Evolutionary conservation across 2,888 invertebrate genomes (phyloP), one percentile per base, ranked within the genome.

Genomic region (Lepidochrysops patricia): DNA sequence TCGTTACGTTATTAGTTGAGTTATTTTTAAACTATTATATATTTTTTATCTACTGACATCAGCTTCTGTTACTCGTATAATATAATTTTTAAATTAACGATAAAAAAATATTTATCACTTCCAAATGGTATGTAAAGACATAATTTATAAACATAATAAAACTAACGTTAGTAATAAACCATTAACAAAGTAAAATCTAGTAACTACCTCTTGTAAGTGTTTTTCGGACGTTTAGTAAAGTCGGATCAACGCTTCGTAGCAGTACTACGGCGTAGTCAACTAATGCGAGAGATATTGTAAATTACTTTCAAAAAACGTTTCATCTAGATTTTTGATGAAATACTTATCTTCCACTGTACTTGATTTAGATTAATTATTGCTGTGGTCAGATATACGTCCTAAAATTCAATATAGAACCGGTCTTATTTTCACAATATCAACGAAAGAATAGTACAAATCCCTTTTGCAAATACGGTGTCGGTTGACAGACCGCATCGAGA

Each of bases 211-310:
- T 23, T 43, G 0, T 7, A 3, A 23, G 4, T 9, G 4, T 23
- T 23, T 43, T 43, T 19, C 9, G 12, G 43, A 23, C 19, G 23
- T 43, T 43, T 12, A 43, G 43, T 3, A 19, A 12, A 43, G 19
- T 4, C 43, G 43, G 1, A 29, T 29, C 1, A 35, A 57, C 37
- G 27, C 12, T 57, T 23, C 57, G 35, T 27, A 27, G 49, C 37
- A 56, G 26, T 49, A 49, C 49, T 60, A 54, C 57, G 25, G 12
- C 49, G 34, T 23, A 48, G 13, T 23, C 58, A 58, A 23, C 49
- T 23, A 23, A 27, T 34, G 34, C 32, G 9, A 12, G 43, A 43
- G 43, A 43, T 43, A 23, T 43, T 43, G 9, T 23, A 19, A 43
- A 43, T 43, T 23, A 43, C 19, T 43, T 43, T 43, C 23, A 23